Evolutionary conservation across 1,140 invertebrate genomes (phyloP), one percentile per base, ranked within the genome.

Genomic region (Diploscapter pachys): DNA sequence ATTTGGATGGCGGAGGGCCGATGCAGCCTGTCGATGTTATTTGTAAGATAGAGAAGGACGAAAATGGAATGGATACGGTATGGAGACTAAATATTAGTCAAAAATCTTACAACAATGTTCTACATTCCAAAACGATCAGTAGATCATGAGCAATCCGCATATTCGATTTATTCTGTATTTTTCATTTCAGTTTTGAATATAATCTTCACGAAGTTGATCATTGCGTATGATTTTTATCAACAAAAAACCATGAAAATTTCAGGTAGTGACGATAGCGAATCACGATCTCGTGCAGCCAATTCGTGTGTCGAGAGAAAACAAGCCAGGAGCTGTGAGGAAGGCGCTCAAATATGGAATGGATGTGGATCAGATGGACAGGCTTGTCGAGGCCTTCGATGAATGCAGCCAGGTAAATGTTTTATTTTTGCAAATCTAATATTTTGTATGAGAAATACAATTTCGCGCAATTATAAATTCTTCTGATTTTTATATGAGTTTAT

Each of bases 1-100:
- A 99, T 87, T 91, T 97, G 9, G 95, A 98, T 87, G 96, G 95
- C 59, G 96, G 94, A 81, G 95, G 96, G 0, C 93, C 93, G 0
- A 86, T 98, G 52, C 88, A 90, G 50, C 92, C 95, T 2, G 97
- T 98, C 87, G 91, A 91, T 4, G 95, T 97, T 5, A 91, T 91
- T 11, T 98, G 95, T 86, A 59, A 54, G 31, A 57, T 49, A 2
- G 69, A 79, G 66, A 75, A 73, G 57, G 63, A 72, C 50, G 56
- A 75, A 9, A 57, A 70, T 49, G 71, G 62, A 31, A 9, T 72
- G 53, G 71, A 78, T 63, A 67, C 13, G 54, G 72, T 71, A n/a
- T 74, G 71, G 31, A 31, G 31, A 31, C 31, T 31, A 31, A 31
- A 31, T 31, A 31, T 31, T 31, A 31, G 31, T 31, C 31, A 31